Conservation (phyloP, 2,888 invertebrate genomes). For the Diploptera punctata region DNA sequence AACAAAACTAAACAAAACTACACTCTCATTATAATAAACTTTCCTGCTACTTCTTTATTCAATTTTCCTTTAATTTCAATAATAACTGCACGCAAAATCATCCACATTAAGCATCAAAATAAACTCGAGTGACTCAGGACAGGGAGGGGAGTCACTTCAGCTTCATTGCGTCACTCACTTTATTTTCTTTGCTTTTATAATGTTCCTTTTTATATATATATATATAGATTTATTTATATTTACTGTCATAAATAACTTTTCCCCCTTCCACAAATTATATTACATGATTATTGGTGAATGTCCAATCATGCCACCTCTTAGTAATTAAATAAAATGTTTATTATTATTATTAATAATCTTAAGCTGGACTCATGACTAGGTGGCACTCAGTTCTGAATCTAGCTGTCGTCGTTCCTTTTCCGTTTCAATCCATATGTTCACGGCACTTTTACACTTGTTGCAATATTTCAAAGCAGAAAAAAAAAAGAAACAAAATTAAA, state of each 20-base stretch:
- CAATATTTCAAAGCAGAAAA: background rate
- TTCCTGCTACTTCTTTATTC: no score
- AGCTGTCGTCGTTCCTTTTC: background rate
- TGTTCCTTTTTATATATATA: no score
- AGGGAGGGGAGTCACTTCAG: constrained; percentile 2
- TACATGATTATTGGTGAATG: constrained; percentile 21
- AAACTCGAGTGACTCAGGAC: no score
- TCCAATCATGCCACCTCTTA: constrained; percentile 21
- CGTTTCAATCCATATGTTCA: background rate
- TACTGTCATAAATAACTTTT: constrained; percentile 32
- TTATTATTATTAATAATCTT: constrained; percentile 8
- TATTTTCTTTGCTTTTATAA: constrained; percentile 28
- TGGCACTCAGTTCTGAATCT: constrained; percentile 25
- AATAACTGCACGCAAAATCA: no score
- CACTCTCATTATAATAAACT: no score
- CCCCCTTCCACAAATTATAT: constrained; percentile 19
- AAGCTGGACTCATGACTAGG: constrained; percentile 22
- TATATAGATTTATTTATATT: no score
- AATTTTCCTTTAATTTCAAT: no score
- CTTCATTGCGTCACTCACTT: constrained; percentile 35
- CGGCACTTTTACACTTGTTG: background rate
- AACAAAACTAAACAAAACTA: no score
- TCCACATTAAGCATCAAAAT: no score
- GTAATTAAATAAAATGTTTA: constrained; percentile 12
- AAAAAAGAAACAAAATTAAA: background rate